A percentile compares a stretch with the other conserved stretches of the same genome.
Conservation (phyloP, 2,113 vertebrate species). For the Aphyosemion australe region DNA sequence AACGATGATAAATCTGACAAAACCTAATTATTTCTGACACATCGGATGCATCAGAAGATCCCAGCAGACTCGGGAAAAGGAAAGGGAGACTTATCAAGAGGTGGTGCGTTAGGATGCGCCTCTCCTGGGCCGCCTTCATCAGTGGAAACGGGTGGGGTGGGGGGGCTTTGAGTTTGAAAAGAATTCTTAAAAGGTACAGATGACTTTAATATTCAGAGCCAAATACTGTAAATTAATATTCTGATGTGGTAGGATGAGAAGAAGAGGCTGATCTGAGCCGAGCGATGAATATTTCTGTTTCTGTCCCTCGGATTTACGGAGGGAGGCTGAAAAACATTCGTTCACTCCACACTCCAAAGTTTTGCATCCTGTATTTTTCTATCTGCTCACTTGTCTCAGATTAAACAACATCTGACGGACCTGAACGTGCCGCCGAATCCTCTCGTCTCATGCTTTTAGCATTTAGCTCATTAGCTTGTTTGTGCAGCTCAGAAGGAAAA, state of each 20-base stretch:
- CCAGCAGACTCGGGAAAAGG: constrained; percentile 79
- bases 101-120: constrained; percentile 92
- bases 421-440: no score
- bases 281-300: constrained; percentile 74
- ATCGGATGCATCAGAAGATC: constrained; percentile 99
- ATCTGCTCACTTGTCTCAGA: no score
- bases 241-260: constrained; percentile 83
- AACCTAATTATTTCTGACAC: constrained; percentile 99
- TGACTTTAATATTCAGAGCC: constrained; percentile 97
- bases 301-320: constrained; percentile 29
- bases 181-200: constrained; percentile 99
- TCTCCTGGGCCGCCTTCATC: constrained; percentile 92
- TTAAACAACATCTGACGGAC: no score
- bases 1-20: constrained; percentile 99
- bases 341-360: background rate
- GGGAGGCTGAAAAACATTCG: background rate
- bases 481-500: constrained; percentile 81
- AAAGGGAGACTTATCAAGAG: constrained; percentile 89
- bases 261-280: constrained; percentile 71
- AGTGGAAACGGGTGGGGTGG: constrained; percentile 79
- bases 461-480: constrained; percentile 72
- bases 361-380: no score
- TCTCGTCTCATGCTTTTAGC: constrained; percentile 1
- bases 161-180: constrained; percentile 92
- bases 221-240: constrained; percentile 95